A percentile compares a stretch with the other conserved stretches of the same genome.
Conservation (phyloP, 2,797 vertebrate species). For the Heliangelus exortis region DNA sequence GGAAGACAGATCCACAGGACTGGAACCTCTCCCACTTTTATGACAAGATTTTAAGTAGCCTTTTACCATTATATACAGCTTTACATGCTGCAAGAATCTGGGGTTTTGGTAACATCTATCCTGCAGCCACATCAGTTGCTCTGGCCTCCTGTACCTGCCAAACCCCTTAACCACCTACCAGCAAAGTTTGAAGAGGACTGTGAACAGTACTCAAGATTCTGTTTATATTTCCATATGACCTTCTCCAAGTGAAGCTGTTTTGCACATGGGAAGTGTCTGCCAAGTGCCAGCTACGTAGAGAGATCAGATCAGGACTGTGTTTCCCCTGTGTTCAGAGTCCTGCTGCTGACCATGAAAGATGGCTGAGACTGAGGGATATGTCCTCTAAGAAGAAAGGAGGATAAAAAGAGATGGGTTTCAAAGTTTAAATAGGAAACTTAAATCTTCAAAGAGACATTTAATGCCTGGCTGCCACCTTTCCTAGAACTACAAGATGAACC, state of each 20-base stretch:
- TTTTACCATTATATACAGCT: background rate
- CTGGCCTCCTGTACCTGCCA: background rate
- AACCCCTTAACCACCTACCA: background rate
- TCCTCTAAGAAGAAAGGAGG: constrained; percentile 1
- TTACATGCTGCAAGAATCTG: background rate
- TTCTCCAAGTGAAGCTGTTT: background rate
- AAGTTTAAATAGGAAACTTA: constrained; percentile 34
- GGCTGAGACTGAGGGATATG: background rate
- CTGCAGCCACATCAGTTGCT: background rate
- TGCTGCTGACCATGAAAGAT: background rate
- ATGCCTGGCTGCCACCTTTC: background rate
- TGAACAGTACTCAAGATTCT: background rate
- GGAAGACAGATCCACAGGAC: background rate
- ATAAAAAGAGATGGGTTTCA: background rate
- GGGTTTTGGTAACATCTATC: background rate
- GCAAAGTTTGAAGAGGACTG: background rate
- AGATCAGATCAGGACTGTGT: background rate
- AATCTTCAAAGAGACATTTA: constrained; percentile 33
- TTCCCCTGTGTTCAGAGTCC: background rate
- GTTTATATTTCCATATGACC: background rate
- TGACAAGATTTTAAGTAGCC: background rate
- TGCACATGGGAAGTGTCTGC: background rate
- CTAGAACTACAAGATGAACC: background rate
- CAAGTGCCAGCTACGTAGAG: background rate
- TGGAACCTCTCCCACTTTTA: background rate